Base-by-base conservation (phyloP, 2,113 vertebrate genomes). In the Salvator merianae region DNA sequence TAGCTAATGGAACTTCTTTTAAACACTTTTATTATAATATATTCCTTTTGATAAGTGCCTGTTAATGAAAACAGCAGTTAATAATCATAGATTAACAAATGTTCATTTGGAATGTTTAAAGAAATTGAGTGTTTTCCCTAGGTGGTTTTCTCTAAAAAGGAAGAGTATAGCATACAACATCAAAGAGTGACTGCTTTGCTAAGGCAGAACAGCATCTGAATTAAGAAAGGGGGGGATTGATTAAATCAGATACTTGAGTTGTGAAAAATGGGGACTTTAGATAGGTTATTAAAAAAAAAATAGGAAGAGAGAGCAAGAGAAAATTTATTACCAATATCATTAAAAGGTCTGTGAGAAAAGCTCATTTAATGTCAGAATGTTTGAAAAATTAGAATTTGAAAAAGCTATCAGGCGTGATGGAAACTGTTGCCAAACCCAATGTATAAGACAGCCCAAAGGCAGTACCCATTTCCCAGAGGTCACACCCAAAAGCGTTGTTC, bases 201-300 rank as follows among this genome's bases (percentile, higher is more conserved):
- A 91, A 92, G 88, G 88, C 47, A 87, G 84, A 88, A 74, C 87
- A 85, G 83, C 79, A 89, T 80, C 36, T 88, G 85, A 89, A 85
- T 87, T 82, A 83, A 86, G 79, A 86, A 88, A 89, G 83, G 86
- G 87, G 10, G 90, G 32, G 55, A 24, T 13, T 93, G 82, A 91
- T 94, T 85, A 93, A 92, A 93, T 73, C 28, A 84, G 85, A 88
- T 86, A 89, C 73, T 87, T 86, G 80, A 91, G 82, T 86, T 40
- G 36, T 32, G 32, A 71, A 77, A 86, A 83, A 91, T 32, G 38
- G 84, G 30, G 85, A 65, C 43, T 66, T 69, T 84, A 83, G 91
- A 81, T 50, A 88, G 86, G 55, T 84, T 81, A 40, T 50, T 63
- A 38, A 38, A 1, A 24, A 16, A 65, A 55, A 47, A 47, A 47